phyloP scores from a whole-genome alignment of 1,140 invertebrate species.

The Brachionus calyciflorus region DNA sequence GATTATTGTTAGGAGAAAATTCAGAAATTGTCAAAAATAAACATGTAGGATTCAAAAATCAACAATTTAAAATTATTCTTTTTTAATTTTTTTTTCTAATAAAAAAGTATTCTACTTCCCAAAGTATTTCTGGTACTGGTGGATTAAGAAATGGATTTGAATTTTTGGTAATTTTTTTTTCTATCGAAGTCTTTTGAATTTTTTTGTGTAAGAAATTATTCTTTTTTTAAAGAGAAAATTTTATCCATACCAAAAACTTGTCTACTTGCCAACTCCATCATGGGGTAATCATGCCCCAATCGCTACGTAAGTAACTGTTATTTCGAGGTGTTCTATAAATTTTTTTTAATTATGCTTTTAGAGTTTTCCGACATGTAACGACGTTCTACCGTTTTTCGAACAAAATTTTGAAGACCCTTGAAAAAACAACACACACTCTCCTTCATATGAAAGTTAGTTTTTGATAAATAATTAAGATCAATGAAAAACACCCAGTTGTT shows the following conservation, averaged over 20 bases:
- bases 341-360: slow-evolving; percentile 9
- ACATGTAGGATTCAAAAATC: slow-evolving; percentile 65
- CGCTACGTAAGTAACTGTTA: slow-evolving; percentile 68
- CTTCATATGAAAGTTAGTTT: too few species aligned
- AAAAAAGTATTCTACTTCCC: slow-evolving; percentile 72
- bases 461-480: too few species aligned
- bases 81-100: slow-evolving; percentile 41
- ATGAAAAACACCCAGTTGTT: too few species aligned
- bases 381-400: too few species aligned
- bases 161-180: slow-evolving; percentile 70
- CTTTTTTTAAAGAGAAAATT: slow-evolving; percentile 67
- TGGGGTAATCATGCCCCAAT: slow-evolving; percentile 97
- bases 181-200: slow-evolving; percentile 12
- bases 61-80: not conserved
- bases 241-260: slow-evolving; percentile 76
- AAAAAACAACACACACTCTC: too few species aligned
- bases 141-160: slow-evolving; percentile 85
- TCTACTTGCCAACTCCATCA: slow-evolving; percentile 89
- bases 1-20: slow-evolving; percentile 82
- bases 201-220: slow-evolving; percentile 48
- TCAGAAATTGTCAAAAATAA: slow-evolving; percentile 72
- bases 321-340: not conserved
- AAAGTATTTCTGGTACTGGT: slow-evolving; percentile 93
- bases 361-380: too few species aligned
- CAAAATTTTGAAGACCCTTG: too few species aligned